phyloP scores from a whole-genome alignment of 2,888 invertebrate genomes.

The Trypoxylon attenuatum region DNA sequence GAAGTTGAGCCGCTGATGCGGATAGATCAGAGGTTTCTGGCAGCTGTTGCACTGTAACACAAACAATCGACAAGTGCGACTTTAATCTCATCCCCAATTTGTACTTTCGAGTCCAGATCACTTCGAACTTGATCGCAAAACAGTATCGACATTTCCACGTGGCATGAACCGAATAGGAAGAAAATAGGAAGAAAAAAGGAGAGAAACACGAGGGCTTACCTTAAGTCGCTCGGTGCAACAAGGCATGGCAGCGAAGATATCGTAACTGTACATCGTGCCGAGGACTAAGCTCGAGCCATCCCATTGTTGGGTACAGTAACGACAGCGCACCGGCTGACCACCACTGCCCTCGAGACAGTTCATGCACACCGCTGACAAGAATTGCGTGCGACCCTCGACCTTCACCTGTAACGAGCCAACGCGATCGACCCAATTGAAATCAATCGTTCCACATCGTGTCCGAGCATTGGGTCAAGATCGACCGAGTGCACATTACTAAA shows the following conservation, averaged over 20 bases:
- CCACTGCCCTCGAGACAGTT: conserved; percentile 91
- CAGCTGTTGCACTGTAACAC: conserved; percentile 92
- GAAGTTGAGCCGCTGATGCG: conserved; percentile 90
- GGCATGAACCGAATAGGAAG: too few species aligned
- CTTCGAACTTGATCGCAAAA: too few species aligned
- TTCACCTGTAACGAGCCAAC: conserved; percentile 90
- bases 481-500: too few species aligned
- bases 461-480: neutral
- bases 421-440: too few species aligned
- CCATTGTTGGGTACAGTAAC: conserved; percentile 91
- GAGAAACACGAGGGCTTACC: conserved; percentile 76
- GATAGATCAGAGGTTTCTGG: conserved; percentile 90
- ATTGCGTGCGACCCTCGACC: conserved; percentile 92
- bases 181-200: neutral
- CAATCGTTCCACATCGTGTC: too few species aligned
- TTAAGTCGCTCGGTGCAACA: conserved; percentile 95
- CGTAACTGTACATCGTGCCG: conserved; percentile 98
- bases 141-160: too few species aligned
- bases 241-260: conserved; percentile 97
- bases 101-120: too few species aligned
- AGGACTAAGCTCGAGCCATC: conserved; percentile 94
- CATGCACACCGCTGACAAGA: conserved; percentile 96
- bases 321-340: conserved; percentile 85
- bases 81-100: too few species aligned
- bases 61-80: too few species aligned